Evolutionary conservation across 2,113 vertebrate genomes (phyloP).

Genomic region (Nothoprocta perdicaria): DNA sequence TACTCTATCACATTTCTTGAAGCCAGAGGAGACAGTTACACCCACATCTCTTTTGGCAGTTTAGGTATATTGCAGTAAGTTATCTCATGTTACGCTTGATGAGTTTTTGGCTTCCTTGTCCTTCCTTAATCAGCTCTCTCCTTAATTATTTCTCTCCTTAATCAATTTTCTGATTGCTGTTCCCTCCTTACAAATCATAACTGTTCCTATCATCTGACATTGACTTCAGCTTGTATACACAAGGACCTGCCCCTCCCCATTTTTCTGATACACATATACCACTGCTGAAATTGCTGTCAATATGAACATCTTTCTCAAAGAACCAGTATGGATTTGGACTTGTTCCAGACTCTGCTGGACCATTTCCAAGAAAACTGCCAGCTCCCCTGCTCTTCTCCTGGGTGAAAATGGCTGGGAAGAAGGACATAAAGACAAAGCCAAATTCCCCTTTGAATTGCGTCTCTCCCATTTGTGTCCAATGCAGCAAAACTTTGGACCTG

Average conservation of each 20-base stretch:
- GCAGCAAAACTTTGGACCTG: not conserved
- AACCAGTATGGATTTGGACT: not conserved
- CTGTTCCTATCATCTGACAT: slow-evolving; percentile 19
- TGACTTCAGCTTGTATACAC: slow-evolving; percentile 6
- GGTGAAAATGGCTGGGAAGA: not conserved
- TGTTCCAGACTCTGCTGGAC: not conserved
- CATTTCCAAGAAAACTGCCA: not conserved
- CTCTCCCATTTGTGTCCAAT: not conserved
- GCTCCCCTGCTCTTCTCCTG: rapidly evolving
- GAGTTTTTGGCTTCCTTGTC: slow-evolving; percentile 25
- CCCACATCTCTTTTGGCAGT: not conserved
- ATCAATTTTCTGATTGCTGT: slow-evolving; percentile 58
- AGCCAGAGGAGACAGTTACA: not conserved
- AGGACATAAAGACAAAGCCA: not conserved
- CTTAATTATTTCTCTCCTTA: slow-evolving; percentile 22
- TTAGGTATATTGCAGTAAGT: not conserved
- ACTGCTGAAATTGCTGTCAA: not conserved
- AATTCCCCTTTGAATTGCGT: not conserved
- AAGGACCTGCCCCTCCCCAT: not conserved
- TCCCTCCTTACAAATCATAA: not conserved
- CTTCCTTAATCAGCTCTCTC: slow-evolving; percentile 30
- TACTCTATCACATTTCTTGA: not conserved
- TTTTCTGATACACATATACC: not conserved
- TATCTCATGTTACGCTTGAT: not conserved
- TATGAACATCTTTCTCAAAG: rapidly evolving